phyloP scores from a whole-genome alignment of 2,888 invertebrate species.

The Augiades crinisus region DNA sequence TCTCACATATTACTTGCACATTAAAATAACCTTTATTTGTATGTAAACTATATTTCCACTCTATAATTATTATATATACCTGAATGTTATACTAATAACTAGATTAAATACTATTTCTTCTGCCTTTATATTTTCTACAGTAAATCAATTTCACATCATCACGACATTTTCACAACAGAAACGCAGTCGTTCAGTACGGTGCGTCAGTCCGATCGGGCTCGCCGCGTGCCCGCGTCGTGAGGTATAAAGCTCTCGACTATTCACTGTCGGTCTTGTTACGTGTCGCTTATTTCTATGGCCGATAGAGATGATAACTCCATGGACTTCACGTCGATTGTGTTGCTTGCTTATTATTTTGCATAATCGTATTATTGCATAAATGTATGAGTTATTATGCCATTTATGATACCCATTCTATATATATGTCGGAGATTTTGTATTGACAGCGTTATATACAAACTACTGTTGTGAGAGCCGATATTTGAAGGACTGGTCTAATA shows the following conservation, averaged over 20 bases:
- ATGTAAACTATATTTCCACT: too few species aligned
- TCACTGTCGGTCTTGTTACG: conserved; percentile 38
- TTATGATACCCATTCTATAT: background rate
- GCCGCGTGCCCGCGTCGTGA: conserved; percentile 53
- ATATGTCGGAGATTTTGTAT: too few species aligned
- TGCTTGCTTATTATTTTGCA: conserved; percentile 24
- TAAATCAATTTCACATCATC: conserved; percentile 22
- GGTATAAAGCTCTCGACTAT: conserved; percentile 40
- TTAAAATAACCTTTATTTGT: too few species aligned
- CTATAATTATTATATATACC: too few species aligned
- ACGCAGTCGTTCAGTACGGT: conserved; percentile 68
- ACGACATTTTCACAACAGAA: conserved; percentile 53
- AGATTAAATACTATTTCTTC: background rate
- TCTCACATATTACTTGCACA: too few species aligned
- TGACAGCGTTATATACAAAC: too few species aligned
- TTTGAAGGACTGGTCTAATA: too few species aligned
- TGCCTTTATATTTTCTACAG: conserved; percentile 5
- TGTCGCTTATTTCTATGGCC: conserved; percentile 41
- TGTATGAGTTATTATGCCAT: background rate
- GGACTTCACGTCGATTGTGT: conserved; percentile 9
- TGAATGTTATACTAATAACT: too few species aligned
- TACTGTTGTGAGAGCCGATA: too few species aligned
- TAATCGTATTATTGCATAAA: conserved; percentile 1
- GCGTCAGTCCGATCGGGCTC: conserved; percentile 70
- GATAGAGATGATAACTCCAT: conserved; percentile 18